These are phyloP conservation scores for Melieria crassipennis DNA, from an alignment of 2,888 invertebrate species.

Conservation along the genomic window DNA sequence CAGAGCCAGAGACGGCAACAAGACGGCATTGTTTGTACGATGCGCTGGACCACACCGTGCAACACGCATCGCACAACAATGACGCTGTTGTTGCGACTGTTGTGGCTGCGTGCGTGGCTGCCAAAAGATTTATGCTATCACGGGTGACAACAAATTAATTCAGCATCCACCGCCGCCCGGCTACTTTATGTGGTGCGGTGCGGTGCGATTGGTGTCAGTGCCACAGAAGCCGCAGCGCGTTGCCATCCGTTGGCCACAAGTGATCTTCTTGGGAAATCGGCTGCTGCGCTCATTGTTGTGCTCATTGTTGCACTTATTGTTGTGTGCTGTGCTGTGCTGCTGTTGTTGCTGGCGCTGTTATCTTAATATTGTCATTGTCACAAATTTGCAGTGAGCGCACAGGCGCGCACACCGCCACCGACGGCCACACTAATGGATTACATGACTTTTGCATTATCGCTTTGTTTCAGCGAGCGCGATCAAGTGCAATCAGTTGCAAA, in stretches of 20 bases:
- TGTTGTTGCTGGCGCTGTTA: constrained; percentile 51
- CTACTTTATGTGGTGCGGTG: background rate
- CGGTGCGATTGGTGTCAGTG: background rate
- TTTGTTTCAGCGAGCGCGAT: constrained; percentile 59
- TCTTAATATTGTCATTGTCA: constrained; percentile 67
- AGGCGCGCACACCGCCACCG: constrained; percentile 43
- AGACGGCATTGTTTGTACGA: background rate
- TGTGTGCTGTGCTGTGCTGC: background rate
- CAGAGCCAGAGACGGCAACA: background rate
- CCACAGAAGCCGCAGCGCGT: constrained; percentile 12
- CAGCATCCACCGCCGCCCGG: constrained; percentile 44
- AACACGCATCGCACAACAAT: constrained; percentile 11
- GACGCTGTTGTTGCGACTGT: background rate
- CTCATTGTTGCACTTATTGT: too few relatives aligned
- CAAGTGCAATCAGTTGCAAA: constrained; percentile 35
- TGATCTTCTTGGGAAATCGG: background rate
- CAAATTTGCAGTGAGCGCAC: constrained; percentile 61
- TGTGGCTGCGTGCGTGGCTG: constrained; percentile 8
- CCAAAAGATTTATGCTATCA: constrained; percentile 53
- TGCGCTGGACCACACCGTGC: constrained; percentile 30
- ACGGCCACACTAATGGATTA: constrained; percentile 65
- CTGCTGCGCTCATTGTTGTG: background rate
- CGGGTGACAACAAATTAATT: constrained; percentile 66
- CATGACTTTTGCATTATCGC: constrained; percentile 67
- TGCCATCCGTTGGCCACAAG: background rate